Base-by-base conservation (phyloP, 2,797 vertebrate species). In the Tragopan temminckii region DNA sequence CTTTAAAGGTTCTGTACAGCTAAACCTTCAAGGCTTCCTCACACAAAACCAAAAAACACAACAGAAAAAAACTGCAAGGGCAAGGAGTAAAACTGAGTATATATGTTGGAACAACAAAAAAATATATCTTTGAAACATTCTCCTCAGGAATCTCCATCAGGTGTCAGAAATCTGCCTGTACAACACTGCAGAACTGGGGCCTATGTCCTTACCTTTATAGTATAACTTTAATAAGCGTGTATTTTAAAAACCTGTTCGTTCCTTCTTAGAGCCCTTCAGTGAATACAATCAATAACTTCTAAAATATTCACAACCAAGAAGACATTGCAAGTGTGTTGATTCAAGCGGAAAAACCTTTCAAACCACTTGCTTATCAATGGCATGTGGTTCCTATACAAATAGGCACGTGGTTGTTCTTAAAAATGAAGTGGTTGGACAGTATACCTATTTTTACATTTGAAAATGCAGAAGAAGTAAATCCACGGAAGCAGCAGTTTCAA, bases 281-380 rank as follows among this genome's bases (percentile, higher is more conserved):
- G 0, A 80, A 78, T 36, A 68, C 23, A 58, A 74, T 76, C 69
- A 88, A 62, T 69, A 90, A 57, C 67, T 86, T 82, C 75, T 89
- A 86, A 95, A 91, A 90, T 88, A 91, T 59, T 92, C 87, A 90
- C 59, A 76, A 78, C 45, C 19, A 85, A 82, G 61, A 89, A 80
- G 31, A 66, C 63, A 66, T 9, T 58, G 31, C 23, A 80, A 90
- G 18, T 82, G 13, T 38, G 89, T 42, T 63, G 45, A 92, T 77
- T 93, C 23, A 59, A 84, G 58, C 48, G 93, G 81, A 72, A 74
- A 31, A 76, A 59, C 4, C 27, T 85, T 85, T 84, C 68, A 90
- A 66, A 80, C 14, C 18, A 21, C 67, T 91, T 76, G 67, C 66
- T 76, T 81, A 69, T 58, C 68, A 68, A 76, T 48, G 43, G 25